Evolutionary conservation across 2,888 invertebrate species (phyloP), one percentile per base, ranked within the genome.

Genomic region (Exephanes ischioxanthus): DNA sequence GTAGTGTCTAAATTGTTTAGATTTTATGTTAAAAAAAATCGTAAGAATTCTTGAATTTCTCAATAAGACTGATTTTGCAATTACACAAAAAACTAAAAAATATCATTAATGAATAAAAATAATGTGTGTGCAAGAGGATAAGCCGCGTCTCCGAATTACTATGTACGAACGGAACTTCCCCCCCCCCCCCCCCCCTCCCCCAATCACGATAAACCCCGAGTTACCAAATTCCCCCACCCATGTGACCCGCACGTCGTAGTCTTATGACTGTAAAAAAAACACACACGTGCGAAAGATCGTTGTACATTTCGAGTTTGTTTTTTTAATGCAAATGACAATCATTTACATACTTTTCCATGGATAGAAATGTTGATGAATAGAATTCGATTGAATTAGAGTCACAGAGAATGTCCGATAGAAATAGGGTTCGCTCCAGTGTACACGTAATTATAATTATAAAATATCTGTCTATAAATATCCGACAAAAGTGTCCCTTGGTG

Each of bases 171-270:
- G 26, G 45, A 73, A 41, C 3, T 61, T 45, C 16, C 7, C 19
- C 11, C n/a, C 26, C 5, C 3, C 3, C 26, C 5, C 3, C 3
- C 22, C 22, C 16, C 7, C 19, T 5, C 26, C 26, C 5, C 3
- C 3, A 51, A 2, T 22, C 45, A 75, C 22, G 22, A 76, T 30
- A 61, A 19, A 51, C 37, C 41, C 22, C 6, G 19, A 51, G 14
- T 22, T 33, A 11, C 22, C 14, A 14, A 45, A 53, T 48, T 14
- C 33, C 14, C 45, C 45, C 16, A 22, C 26, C 51, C 51, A 30
- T 53, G 33, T 70, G 48, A 70, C 66, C 33, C 30, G 66, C 76
- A 66, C 76, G 78, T 70, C 76, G 78, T 70, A 79, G 55, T 72
- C 67, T 66, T 66, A 55, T 55, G 55, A 68, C 58, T 68, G 80